A percentile compares a stretch with the other conserved stretches of the same genome.
Conservation (phyloP, 2,797 vertebrate species). For the Scolopax rusticola region DNA sequence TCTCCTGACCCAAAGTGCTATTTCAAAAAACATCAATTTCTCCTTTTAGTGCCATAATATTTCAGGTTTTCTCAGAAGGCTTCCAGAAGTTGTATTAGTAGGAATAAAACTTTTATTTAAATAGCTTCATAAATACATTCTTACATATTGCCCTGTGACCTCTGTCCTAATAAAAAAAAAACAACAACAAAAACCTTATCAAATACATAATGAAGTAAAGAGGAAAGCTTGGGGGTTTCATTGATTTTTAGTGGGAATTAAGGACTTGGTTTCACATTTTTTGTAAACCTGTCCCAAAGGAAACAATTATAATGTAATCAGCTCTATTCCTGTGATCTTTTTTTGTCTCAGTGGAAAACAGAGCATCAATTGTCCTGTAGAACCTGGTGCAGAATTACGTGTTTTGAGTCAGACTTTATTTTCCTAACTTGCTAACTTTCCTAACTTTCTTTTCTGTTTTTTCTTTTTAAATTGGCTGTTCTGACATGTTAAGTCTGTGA, state of each 20-base stretch:
- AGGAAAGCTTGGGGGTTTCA: background rate
- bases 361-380: background rate
- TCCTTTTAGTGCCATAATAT: background rate
- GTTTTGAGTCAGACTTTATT: background rate
- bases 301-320: background rate
- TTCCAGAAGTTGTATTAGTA: background rate
- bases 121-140: background rate
- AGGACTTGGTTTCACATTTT: background rate
- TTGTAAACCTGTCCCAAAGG: background rate
- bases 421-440: background rate
- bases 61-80: background rate
- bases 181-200: background rate
- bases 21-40: background rate
- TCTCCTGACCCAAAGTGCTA: background rate
- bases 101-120: background rate
- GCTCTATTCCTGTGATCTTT: background rate
- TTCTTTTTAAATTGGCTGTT: background rate
- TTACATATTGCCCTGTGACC: background rate
- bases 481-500: background rate
- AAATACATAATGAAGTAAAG: background rate
- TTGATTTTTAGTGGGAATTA: background rate
- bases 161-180: background rate
- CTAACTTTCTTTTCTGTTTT: background rate
- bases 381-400: background rate
- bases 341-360: background rate